These are phyloP conservation scores for Cinara cedri DNA, from an alignment of 2,888 invertebrate genomes.

Conservation along the genomic window DNA sequence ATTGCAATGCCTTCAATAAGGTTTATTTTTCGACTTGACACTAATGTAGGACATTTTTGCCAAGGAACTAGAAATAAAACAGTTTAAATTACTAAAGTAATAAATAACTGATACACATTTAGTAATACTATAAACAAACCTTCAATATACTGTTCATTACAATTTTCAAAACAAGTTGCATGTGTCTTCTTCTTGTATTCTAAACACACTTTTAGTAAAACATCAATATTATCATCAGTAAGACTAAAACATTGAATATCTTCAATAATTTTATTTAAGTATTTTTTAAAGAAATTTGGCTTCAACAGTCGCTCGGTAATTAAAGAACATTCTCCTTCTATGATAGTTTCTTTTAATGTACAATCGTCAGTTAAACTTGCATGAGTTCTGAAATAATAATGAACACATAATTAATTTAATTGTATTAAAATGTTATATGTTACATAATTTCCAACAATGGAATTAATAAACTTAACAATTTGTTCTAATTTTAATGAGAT, in stretches of 20 bases:
- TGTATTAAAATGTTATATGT: too few species aligned
- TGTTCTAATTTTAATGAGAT: too few species aligned
- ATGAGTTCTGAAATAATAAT: conserved; percentile 30
- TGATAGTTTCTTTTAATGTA: conserved; percentile 8
- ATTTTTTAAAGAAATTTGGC: conserved; percentile 30
- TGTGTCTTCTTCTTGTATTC: conserved; percentile 41
- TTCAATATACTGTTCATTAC: conserved; percentile 13
- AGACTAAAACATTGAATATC: conserved; percentile 19
- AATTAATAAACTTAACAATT: too few species aligned
- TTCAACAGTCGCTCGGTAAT: conserved; percentile 38
- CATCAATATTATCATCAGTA: conserved; percentile 31
- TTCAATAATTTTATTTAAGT: conserved; percentile 36
- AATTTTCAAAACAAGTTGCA: conserved; percentile 24
- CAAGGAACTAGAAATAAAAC: conserved; percentile 45
- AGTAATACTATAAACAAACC: conserved; percentile 25
- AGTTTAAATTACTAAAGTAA: conserved; percentile 11
- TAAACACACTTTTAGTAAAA: conserved; percentile 31
- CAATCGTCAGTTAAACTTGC: conserved; percentile 37
- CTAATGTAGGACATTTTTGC: conserved; percentile 39
- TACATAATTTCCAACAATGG: too few species aligned
- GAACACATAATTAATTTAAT: neutral
- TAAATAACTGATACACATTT: neutral
- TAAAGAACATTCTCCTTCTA: conserved; percentile 43
- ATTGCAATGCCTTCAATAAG: conserved; percentile 27
- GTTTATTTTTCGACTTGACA: conserved; percentile 3